phyloP scores from a whole-genome alignment of 2,113 vertebrate species.

The Coturnix japonica region DNA sequence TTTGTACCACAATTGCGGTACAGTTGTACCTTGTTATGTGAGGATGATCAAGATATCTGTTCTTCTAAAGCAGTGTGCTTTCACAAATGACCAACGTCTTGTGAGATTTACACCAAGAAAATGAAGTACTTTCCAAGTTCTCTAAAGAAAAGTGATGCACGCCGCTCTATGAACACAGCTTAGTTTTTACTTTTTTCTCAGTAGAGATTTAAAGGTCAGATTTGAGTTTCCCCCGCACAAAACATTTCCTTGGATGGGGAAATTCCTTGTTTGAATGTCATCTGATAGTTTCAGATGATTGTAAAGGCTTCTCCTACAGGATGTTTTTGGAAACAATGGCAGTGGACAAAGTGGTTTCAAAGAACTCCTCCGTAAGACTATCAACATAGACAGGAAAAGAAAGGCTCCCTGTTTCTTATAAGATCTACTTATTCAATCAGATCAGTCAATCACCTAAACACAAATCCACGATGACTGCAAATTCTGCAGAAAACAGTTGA shows the following conservation, averaged over 20 bases:
- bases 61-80: background rate
- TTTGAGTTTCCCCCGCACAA: background rate
- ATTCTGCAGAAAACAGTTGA: background rate
- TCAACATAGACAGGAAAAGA: background rate
- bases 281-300: background rate
- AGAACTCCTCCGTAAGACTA: background rate
- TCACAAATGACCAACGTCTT: constrained; percentile 17
- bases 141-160: background rate
- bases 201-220: constrained; percentile 30
- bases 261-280: background rate
- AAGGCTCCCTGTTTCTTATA: background rate
- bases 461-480: background rate
- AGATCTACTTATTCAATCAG: background rate
- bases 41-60: constrained; percentile 22
- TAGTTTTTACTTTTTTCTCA: background rate
- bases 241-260: background rate
- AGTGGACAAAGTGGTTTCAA: background rate
- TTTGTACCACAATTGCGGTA: constrained; percentile 29
- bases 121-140: background rate
- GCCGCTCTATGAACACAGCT: background rate
- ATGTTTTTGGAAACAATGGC: background rate
- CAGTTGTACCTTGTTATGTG: background rate
- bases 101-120: constrained; percentile 27
- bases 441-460: background rate
- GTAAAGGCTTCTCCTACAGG: background rate